Base-by-base conservation (phyloP, 2,113 vertebrate species). In the Polyodon spathula region DNA sequence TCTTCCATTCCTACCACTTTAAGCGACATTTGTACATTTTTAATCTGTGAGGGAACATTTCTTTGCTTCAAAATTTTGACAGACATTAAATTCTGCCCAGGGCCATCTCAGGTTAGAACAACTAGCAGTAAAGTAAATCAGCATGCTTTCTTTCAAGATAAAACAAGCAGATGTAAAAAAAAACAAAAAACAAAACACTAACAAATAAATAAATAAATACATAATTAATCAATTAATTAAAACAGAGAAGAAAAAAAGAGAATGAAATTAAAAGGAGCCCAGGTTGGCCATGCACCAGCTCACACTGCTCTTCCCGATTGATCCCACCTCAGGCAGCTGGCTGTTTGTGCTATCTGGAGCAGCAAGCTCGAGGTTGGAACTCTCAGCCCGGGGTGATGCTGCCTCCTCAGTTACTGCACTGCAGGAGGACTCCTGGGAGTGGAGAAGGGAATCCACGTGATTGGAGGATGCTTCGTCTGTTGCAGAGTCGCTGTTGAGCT, bases 251-350 rank as follows among this genome's bases (percentile, higher is more conserved):
- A 52, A 63, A 72, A 75, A 72, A 77, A 78, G 72, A 79, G 76
- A 71, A 70, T 78, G 74, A 63, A 66, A 76, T 82, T 93, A 92
- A 71, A 90, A 90, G 76, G 91, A 89, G 70, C 90, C 88, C n/a
- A n/a, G n/a, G n/a, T n/a, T n/a, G n/a, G n/a, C n/a, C 89, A 88
- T 86, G 90, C 89, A 86, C 89, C 91, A 93, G 80, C 86, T 84
- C 81, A 82, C 79, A 79, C 83, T 81, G 73, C 78, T 85, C 69
- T 70, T 71, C 82, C 84, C 72, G 66, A 86, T 75, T 78, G 76
- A 76, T 90, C 94, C 93, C 96, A 98, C 95, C 96, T 98, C 96
- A 97, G 96, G 93, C 92, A 93, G 91, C 92, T 92, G 94, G 88
- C 89, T 91, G 91, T 88, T 92, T 94, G 88, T 79, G 83, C 88